Conservation (phyloP, 1,140 invertebrate species). For the Metaphire vulgaris region DNA sequence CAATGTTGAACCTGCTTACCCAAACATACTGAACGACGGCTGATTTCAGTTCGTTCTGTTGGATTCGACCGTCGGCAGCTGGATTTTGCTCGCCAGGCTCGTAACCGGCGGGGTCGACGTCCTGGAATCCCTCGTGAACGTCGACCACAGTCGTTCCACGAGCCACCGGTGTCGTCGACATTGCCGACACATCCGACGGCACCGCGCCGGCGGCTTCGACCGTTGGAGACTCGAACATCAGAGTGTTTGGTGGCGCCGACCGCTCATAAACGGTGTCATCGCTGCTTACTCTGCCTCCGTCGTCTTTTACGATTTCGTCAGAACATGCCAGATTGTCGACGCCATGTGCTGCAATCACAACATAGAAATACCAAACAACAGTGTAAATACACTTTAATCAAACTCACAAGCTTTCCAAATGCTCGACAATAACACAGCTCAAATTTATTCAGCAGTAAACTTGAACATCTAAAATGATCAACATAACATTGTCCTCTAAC, state of each 20-base stretch:
- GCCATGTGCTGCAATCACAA: no score
- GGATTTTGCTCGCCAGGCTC: not conserved
- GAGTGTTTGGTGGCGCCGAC: not conserved
- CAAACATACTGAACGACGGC: not conserved
- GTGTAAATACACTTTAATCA: no score
- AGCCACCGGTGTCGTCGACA: not conserved
- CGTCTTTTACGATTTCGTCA: not conserved
- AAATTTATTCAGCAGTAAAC: no score
- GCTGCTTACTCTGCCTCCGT: not conserved
- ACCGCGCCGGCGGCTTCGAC: not conserved
- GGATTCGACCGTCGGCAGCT: not conserved
- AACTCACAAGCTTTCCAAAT: no score
- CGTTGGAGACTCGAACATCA: no score
- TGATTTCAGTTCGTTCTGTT: not conserved
- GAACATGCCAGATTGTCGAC: no score
- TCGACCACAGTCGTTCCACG: not conserved
- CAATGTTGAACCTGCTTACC: not conserved
- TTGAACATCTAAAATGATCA: no score
- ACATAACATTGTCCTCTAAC: no score
- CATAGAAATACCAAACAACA: no score
- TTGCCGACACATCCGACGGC: not conserved
- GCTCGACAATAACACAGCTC: no score
- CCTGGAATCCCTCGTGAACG: constrained; percentile 6
- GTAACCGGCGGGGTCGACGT: not conserved
- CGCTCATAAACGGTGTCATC: not conserved